Evolutionary conservation across 2,797 vertebrate species (phyloP), one percentile per base, ranked within the genome.

Genomic region (Accipiter superciliosus): DNA sequence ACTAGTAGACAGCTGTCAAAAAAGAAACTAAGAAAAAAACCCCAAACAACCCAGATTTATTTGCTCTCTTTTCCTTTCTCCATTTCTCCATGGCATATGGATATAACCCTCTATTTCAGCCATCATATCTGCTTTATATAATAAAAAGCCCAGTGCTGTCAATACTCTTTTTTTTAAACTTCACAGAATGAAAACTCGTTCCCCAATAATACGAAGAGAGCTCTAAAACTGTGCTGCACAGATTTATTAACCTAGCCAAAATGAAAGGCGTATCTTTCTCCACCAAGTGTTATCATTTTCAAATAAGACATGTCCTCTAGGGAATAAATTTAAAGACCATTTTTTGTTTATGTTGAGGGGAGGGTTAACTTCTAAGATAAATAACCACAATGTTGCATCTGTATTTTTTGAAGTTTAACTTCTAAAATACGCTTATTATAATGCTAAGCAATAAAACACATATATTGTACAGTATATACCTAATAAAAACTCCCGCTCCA

Each of bases 231-330:
- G 40, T 63, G 44, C 40, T 67, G n/a, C 29, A 65, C 61, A 83
- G 62, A 87, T 85, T 89, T 96, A 95, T 96, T 91, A 83, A 77
- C 31, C 26, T 18, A 71, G 40, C 45, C 37, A 59, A 90, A 90
- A 88, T 86, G 57, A 91, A 88, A 92, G 53, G 66, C 1, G 0
- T 35, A 86, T 74, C 44, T 85, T 89, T 78, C 57, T 70, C 59
- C 59, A 90, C 29, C n/a, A 70, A 80, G 50, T 31, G 37, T 89
- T 85, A 85, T 20, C 14, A 80, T 67, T 91, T 89, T 89, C 72
- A 91, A 91, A 44, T 44, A 91, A 87, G 79, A 67, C 16, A 21
- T 28, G 17, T 57, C 29, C 82, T 81, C 49, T n/a, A 77, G 29
- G 29, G 35, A 91, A 89, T 79, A 94, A 84, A 79, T 92, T 77